These are phyloP conservation scores for Aurelia sp. DNA, from an alignment of 30 jellyfish, hydroid and myxozoan genomes.

Conservation along the genomic window DNA sequence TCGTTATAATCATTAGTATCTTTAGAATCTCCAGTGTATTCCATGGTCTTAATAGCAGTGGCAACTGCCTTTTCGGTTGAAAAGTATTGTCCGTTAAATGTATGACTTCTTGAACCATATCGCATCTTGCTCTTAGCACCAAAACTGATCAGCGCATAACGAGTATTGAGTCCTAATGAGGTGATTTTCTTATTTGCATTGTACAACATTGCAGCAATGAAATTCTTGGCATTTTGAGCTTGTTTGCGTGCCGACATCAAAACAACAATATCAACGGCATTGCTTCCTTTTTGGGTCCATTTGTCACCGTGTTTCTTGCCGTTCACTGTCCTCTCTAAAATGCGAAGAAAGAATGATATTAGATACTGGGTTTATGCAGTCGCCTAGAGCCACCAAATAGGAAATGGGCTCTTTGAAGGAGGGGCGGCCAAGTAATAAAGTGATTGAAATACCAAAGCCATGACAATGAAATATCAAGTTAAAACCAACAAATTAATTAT, in stretches of 20 bases:
- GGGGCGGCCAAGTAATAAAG: no score
- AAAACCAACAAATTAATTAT: no score
- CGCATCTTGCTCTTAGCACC: slow-evolving; percentile 80
- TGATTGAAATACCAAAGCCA: no score
- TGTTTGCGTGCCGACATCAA: slow-evolving; percentile 80
- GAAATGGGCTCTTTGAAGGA: no score
- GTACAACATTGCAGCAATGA: slow-evolving; percentile 67
- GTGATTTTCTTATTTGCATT: slow-evolving; percentile 44
- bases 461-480: no score
- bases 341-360: background rate
- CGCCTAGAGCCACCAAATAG: no score
- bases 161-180: slow-evolving; percentile 72
- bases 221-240: slow-evolving; percentile 34
- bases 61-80: slow-evolving; percentile 54
- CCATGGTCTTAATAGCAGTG: slow-evolving; percentile 83
- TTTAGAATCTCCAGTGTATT: slow-evolving; percentile 70
- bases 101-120: slow-evolving; percentile 85
- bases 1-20: slow-evolving; percentile 84
- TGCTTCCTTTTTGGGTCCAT: slow-evolving; percentile 77
- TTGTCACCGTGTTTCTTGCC: slow-evolving; percentile 11
- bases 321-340: background rate
- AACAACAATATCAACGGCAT: slow-evolving; percentile 85
- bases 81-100: slow-evolving; percentile 79
- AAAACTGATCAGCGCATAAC: slow-evolving; percentile 93
- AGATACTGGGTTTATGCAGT: no score